Conservation (phyloP, 2,888 invertebrate species). For the Apotomis betuletana region DNA sequence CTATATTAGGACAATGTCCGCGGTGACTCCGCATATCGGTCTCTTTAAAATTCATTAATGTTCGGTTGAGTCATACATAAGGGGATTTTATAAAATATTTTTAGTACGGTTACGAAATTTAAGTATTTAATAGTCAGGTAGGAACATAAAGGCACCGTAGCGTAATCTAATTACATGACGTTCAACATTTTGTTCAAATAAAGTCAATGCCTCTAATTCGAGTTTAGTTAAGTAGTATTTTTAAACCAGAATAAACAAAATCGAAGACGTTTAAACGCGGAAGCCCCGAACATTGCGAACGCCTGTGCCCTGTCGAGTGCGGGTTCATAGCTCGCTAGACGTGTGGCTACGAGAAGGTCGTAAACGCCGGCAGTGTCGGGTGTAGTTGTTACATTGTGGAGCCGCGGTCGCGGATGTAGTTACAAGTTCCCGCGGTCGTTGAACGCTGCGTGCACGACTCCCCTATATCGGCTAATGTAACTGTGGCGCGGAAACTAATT, state of each 20-base stretch:
- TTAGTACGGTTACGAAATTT: slow-evolving; percentile 14
- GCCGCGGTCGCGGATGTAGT: slow-evolving; percentile 72
- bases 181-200: not conserved
- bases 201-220: not conserved
- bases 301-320: slow-evolving; percentile 61
- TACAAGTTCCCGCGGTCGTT: slow-evolving; percentile 83
- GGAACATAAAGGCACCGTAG: not conserved
- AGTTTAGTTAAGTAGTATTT: slow-evolving; percentile 16
- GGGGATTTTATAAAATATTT: slow-evolving; percentile 16
- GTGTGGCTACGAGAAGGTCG: slow-evolving; percentile 47
- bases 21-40: slow-evolving; percentile 3
- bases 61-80: slow-evolving; percentile 16
- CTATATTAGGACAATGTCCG: slow-evolving; percentile 12
- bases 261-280: slow-evolving; percentile 53
- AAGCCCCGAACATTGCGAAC: slow-evolving; percentile 67
- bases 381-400: slow-evolving; percentile 64
- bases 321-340: slow-evolving; percentile 71
- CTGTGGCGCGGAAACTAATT: slow-evolving; percentile 68
- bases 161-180: slow-evolving; percentile 4
- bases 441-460: slow-evolving; percentile 75
- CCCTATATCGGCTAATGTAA: slow-evolving; percentile 70
- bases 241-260: slow-evolving; percentile 38
- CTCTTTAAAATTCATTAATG: slow-evolving; percentile 9
- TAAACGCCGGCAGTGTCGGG: slow-evolving; percentile 51
- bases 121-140: not conserved